phyloP scores from a whole-genome alignment of 2,797 vertebrate species.

The Podarcis lilfordi region DNA sequence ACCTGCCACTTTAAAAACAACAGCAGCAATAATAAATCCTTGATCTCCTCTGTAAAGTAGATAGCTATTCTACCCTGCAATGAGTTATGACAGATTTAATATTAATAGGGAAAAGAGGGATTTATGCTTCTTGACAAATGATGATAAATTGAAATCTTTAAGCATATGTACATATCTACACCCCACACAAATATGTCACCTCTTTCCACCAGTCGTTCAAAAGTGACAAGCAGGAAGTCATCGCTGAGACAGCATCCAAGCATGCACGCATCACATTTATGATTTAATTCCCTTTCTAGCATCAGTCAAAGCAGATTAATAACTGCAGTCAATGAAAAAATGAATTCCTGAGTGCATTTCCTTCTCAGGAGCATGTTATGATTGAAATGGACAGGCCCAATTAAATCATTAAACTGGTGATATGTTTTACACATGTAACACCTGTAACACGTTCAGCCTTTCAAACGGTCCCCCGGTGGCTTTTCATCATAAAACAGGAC shows the following conservation, averaged over 20 bases:
- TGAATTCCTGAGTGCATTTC: slow-evolving; percentile 73
- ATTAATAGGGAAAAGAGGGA: slow-evolving; percentile 69
- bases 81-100: slow-evolving; percentile 59
- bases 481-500: slow-evolving; percentile 55
- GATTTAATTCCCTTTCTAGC: slow-evolving; percentile 79
- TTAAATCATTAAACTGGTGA: slow-evolving; percentile 73
- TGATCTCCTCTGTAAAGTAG: slow-evolving; percentile 39
- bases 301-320: slow-evolving; percentile 79
- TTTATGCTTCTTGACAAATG: slow-evolving; percentile 74
- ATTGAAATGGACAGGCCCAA: slow-evolving; percentile 67
- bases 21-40: too few species aligned
- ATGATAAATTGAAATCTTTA: slow-evolving; percentile 82
- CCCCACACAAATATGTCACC: slow-evolving; percentile 53
- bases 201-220: slow-evolving; percentile 72
- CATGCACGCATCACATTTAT: slow-evolving; percentile 71
- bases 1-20: too few species aligned
- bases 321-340: slow-evolving; percentile 69
- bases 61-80: slow-evolving; percentile 49
- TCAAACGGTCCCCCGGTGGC: slow-evolving; percentile 56
- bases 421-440: slow-evolving; percentile 52
- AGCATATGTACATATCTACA: slow-evolving; percentile 38
- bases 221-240: slow-evolving; percentile 75
- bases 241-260: slow-evolving; percentile 65
- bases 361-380: slow-evolving; percentile 58
- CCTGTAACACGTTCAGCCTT: slow-evolving; percentile 60